Evolutionary conservation across 2,113 vertebrate species (phyloP).

Genomic region (Chloebia gouldiae): DNA sequence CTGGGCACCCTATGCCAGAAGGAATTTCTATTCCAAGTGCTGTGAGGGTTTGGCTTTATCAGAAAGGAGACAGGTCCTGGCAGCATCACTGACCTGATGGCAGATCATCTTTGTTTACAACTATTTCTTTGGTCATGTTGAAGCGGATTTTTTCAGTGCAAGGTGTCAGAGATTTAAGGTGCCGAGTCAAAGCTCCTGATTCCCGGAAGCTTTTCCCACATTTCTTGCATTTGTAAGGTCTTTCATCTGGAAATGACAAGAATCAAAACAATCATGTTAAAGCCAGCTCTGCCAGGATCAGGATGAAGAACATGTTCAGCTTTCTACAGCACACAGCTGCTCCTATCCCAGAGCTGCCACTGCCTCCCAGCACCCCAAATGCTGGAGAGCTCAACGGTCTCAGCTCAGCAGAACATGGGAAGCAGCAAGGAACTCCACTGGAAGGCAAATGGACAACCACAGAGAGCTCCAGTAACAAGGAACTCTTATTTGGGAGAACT

Average conservation of each 20-base stretch:
- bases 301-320: neutral
- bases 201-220: slow-evolving; percentile 97
- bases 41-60: fast-evolving
- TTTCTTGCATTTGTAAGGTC: slow-evolving; percentile 92
- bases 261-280: neutral
- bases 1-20: neutral
- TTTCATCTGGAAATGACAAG: slow-evolving; percentile 79
- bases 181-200: slow-evolving; percentile 93
- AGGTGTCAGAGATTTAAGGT: slow-evolving; percentile 93
- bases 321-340: fast-evolving
- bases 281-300: neutral
- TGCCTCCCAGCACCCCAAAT: neutral
- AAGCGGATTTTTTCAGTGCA: slow-evolving; percentile 96
- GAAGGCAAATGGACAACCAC: neutral
- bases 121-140: slow-evolving; percentile 85
- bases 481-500: neutral
- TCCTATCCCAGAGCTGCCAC: neutral
- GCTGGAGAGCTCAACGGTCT: fast-evolving
- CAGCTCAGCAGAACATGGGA: neutral
- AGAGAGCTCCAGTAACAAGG: neutral
- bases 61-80: neutral
- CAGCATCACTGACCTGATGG: slow-evolving; percentile 77
- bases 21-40: neutral
- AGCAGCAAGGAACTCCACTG: neutral
- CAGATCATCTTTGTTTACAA: slow-evolving; percentile 81